Base-by-base conservation (phyloP, 35 echinoderm and acorn worm genomes). In the Diadema setosum region DNA sequence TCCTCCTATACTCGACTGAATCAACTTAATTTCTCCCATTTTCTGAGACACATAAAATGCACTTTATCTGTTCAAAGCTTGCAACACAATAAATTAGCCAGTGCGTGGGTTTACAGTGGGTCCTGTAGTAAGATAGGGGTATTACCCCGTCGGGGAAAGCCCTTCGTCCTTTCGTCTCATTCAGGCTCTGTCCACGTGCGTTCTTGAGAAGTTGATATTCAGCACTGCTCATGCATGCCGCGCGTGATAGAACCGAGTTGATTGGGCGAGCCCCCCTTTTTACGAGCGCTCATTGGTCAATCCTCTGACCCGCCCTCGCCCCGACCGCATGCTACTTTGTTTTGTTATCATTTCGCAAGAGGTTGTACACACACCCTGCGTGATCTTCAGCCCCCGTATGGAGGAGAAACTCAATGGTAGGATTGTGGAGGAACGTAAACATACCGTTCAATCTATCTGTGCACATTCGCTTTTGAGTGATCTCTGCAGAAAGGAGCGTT, bases 251-350 rank as follows among this genome's bases (percentile, higher is more conserved):
- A 14, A 44, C 4, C n/a, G 42, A 15, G 45, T 34, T 49, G 94
- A 92, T 96, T 96, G 94, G 94, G 48, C 85, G 49, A 96, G 84
- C 65, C 81, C 69, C 90, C 65, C 43, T 61, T 34, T 65, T 65
- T 16, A 12, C 36, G 45, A 26, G 33, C 4, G 81, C n/a, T 88
- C 78, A 96, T 96, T 96, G 90, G 94, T 96, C 94, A 63, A 96
- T 81, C 94, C 93, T 88, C 80, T 92, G 89, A 96, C 94, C 44
- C 88, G 88, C 88, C 88, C 65, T 45, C 81, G 42, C 60, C 87
- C 58, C 39, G 42, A 84, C 75, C 81, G 73, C 73, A 21, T 78
- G 73, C 16, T 78, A 78, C 73, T 43, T 78, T 88, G 86, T 70
- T 70, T 65, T 87, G 65, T 75, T 75, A 48, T 87, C 40, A 70